Evolutionary conservation across 2,113 vertebrate genomes (phyloP).

Genomic region (Triplophysa siluroides): DNA sequence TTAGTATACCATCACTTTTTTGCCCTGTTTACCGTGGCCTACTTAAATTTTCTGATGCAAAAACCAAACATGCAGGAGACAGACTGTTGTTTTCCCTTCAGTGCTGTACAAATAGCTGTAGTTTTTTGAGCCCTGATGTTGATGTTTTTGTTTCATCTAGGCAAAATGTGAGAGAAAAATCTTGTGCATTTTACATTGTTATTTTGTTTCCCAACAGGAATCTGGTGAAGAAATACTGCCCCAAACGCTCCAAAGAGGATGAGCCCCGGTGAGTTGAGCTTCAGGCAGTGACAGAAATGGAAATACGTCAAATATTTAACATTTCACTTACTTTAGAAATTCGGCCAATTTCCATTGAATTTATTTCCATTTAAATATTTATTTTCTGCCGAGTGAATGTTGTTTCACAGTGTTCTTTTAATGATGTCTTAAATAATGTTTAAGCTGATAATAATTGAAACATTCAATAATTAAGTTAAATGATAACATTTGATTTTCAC

Average conservation of each 20-base stretch:
- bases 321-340: not conserved
- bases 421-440: no score
- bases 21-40: conserved; percentile 44
- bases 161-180: not conserved
- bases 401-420: no score
- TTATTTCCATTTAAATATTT: no score
- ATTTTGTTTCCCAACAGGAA: conserved; percentile 74
- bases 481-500: not conserved
- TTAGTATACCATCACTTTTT: conserved; percentile 40
- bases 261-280: conserved; percentile 85
- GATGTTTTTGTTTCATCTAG: not conserved
- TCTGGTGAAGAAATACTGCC: conserved; percentile 97
- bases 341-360: not conserved
- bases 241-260: conserved; percentile 95
- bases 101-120: not conserved
- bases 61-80: conserved; percentile 20
- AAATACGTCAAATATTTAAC: not conserved
- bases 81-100: conserved; percentile 11
- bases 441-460: no score
- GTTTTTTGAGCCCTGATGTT: conserved; percentile 7
- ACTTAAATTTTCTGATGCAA: conserved; percentile 36
- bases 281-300: not conserved
- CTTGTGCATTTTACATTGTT: conserved; percentile 14
- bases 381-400: no score
- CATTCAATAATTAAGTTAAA: not conserved